Conservation (phyloP, 2,888 invertebrate species). For the Hypomecis punctinalis region DNA sequence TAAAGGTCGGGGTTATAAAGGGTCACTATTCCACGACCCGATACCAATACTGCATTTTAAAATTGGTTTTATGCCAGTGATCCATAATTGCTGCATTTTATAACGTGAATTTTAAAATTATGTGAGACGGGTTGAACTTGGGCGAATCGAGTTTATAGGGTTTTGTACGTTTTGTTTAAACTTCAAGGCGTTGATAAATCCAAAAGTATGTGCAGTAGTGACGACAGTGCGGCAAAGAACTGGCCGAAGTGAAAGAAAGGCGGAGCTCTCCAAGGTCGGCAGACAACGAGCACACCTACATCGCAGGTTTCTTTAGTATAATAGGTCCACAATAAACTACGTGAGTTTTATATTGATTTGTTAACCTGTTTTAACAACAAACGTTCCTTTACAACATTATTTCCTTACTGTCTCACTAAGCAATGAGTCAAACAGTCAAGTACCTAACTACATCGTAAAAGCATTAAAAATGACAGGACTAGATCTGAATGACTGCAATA, state of each 20-base stretch:
- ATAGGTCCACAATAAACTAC: conserved; percentile 13
- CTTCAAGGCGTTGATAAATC: conserved; percentile 21
- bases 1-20: conserved; percentile 73
- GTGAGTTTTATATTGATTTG: conserved; percentile 8
- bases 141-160: conserved; percentile 18
- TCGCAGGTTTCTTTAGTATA: conserved; percentile 27
- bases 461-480: no score
- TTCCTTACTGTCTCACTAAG: conserved; percentile 1
- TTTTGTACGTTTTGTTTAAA: conserved; percentile 23
- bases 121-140: conserved; percentile 31
- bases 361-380: neutral
- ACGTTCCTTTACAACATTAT: neutral
- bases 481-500: no score
- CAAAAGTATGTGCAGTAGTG: conserved; percentile 23
- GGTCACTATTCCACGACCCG: conserved; percentile 63
- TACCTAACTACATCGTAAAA: neutral
- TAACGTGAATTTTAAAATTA: conserved; percentile 44
- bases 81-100: conserved; percentile 45
- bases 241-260: conserved; percentile 41
- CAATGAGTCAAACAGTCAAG: neutral
- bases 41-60: conserved; percentile 60
- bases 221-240: conserved; percentile 24
- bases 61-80: conserved; percentile 59
- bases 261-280: conserved; percentile 41
- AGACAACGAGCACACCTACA: conserved; percentile 31